A percentile compares a stretch with the other conserved stretches of the same genome.
These are phyloP conservation scores for Stegophylla sp. DNA, from an alignment of 2,888 invertebrate species.

Conservation along the genomic window DNA sequence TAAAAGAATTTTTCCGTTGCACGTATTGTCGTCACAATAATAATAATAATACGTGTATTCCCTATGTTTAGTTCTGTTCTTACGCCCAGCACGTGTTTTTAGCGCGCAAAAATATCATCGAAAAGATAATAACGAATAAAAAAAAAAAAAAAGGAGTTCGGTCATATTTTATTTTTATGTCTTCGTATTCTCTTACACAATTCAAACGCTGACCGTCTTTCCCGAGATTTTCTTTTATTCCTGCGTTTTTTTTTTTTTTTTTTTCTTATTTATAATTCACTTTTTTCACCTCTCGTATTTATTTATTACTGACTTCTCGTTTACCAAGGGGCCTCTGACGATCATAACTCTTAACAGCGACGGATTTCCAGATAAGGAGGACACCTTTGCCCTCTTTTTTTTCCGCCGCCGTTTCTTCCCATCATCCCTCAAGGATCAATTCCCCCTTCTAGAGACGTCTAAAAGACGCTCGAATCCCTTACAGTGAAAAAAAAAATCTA, in stretches of 20 bases:
- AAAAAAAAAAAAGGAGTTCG: neutral
- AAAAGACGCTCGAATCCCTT: constrained; percentile 52
- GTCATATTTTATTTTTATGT: neutral
- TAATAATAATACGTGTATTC: neutral
- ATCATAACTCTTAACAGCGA: constrained; percentile 59
- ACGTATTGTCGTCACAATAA: neutral
- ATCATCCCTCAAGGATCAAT: constrained; percentile 57
- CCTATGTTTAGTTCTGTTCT: neutral
- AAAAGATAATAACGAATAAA: neutral
- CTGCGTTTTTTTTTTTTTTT: constrained; percentile 3
- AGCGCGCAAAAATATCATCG: too few species aligned
- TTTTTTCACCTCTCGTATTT: constrained; percentile 55
- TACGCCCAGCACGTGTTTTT: neutral
- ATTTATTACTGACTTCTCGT: constrained; percentile 57
- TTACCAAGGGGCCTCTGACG: constrained; percentile 43
- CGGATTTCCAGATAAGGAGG: constrained; percentile 57
- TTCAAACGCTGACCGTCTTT: constrained; percentile 15
- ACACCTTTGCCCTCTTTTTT: constrained; percentile 57
- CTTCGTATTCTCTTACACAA: neutral
- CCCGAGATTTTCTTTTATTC: constrained; percentile 22
- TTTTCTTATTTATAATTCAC: constrained; percentile 46
- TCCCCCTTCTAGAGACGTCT: constrained; percentile 57
- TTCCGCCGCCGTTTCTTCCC: constrained; percentile 36
- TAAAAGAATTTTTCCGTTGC: neutral
- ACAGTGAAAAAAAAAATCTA: constrained; percentile 37